A percentile compares a stretch with the other conserved stretches of the same genome.
Evolutionary conservation across 1,140 invertebrate genomes (phyloP).

Genomic region (Drosophila kikkawai): DNA sequence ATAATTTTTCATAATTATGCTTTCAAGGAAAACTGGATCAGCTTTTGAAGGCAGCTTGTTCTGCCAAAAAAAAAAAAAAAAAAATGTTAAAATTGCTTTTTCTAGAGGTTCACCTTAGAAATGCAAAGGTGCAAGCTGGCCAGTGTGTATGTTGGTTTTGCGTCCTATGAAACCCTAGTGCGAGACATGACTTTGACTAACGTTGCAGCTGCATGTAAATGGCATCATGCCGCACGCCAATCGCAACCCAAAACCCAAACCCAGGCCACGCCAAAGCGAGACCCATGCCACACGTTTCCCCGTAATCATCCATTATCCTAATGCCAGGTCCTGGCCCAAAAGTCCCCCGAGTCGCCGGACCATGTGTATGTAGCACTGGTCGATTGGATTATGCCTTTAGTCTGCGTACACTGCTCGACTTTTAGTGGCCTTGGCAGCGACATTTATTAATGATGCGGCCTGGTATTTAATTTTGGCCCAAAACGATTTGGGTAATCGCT

Average conservation of each 20-base stretch:
- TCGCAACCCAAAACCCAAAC: background rate
- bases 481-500: slow-evolving; percentile 69
- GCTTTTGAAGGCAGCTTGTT: too few species aligned
- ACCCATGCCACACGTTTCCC: slow-evolving; percentile 71
- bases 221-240: slow-evolving; percentile 63
- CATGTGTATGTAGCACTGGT: slow-evolving; percentile 24
- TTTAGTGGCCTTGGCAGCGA: slow-evolving; percentile 39
- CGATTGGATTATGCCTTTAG: slow-evolving; percentile 74
- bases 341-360: slow-evolving; percentile 52
- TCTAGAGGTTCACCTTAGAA: slow-evolving; percentile 17
- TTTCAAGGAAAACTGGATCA: background rate
- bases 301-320: slow-evolving; percentile 83
- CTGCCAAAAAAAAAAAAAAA: background rate
- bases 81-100: background rate
- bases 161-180: slow-evolving; percentile 59
- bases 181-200: slow-evolving; percentile 79
- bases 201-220: slow-evolving; percentile 80
- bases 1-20: background rate
- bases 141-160: slow-evolving; percentile 25
- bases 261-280: slow-evolving; percentile 3
- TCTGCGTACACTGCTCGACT: slow-evolving; percentile 54
- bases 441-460: slow-evolving; percentile 73
- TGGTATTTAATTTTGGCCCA: slow-evolving; percentile 54
- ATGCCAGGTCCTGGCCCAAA: slow-evolving; percentile 68
- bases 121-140: slow-evolving; percentile 14